Conservation (phyloP, 2,797 vertebrate species). For the Chrosomus eos region DNA sequence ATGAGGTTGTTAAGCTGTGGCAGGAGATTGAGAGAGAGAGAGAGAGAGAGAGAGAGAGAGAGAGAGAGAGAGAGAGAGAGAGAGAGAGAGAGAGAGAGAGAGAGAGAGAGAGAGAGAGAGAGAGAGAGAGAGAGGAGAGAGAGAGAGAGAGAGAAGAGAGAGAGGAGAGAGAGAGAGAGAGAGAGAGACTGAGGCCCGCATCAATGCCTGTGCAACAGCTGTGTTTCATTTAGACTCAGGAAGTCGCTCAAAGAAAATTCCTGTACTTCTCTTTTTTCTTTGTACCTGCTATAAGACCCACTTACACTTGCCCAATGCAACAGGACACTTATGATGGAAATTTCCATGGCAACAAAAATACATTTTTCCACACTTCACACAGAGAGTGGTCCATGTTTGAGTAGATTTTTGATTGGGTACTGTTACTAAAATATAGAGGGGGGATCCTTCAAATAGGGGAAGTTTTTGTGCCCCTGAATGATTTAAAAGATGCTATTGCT, state of each 20-base stretch:
- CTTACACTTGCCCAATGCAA: slow-evolving; percentile 60
- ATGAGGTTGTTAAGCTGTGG: slow-evolving; percentile 16
- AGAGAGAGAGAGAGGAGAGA: slow-evolving; percentile 22
- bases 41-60: neutral
- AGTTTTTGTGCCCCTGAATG: neutral
- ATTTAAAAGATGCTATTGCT: neutral
- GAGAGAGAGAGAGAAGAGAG: slow-evolving; percentile 39
- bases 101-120: slow-evolving; percentile 34
- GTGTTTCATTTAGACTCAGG: slow-evolving; percentile 75
- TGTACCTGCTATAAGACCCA: slow-evolving; percentile 74
- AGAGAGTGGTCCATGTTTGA: neutral
- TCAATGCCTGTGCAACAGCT: slow-evolving; percentile 70
- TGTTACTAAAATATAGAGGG: neutral
- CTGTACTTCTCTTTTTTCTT: slow-evolving; percentile 64
- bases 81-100: too few species aligned
- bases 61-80: slow-evolving; percentile 32
- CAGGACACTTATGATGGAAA: slow-evolving; percentile 71
- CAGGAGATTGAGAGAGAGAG: slow-evolving; percentile 13
- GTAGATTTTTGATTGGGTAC: neutral
- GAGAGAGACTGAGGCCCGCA: slow-evolving; percentile 53
- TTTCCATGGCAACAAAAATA: slow-evolving; percentile 76
- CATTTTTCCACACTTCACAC: slow-evolving; percentile 60
- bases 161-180: slow-evolving; percentile 38
- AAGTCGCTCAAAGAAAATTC: slow-evolving; percentile 67
- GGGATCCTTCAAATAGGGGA: neutral